phyloP scores from a whole-genome alignment of 2,888 invertebrate genomes.

The Cheilosia variabilis region DNA sequence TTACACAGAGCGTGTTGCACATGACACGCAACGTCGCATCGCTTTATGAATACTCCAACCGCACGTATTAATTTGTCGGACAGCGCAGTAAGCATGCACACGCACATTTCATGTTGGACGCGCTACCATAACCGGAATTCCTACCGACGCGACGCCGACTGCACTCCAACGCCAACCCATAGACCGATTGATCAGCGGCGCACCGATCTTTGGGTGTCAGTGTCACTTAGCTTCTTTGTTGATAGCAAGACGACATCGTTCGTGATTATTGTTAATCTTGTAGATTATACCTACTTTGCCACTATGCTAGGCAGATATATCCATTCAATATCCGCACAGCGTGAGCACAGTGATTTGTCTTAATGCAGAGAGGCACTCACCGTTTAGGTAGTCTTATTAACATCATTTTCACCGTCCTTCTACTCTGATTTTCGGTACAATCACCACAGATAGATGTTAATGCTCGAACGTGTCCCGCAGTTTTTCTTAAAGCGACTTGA shows the following conservation, averaged over 20 bases:
- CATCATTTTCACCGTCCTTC: conserved; percentile 15
- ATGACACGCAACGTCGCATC: conserved; percentile 63
- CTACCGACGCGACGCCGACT: neutral
- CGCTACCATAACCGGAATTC: conserved; percentile 63
- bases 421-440: conserved; percentile 19
- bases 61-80: conserved; percentile 70
- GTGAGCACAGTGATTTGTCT: conserved; percentile 53
- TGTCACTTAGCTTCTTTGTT: conserved; percentile 28
- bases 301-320: conserved; percentile 12
- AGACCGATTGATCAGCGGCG: conserved; percentile 49
- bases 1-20: conserved; percentile 45
- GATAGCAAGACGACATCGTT: conserved; percentile 23
- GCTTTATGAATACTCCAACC: conserved; percentile 33
- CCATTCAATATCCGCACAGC: conserved; percentile 29
- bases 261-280: conserved; percentile 57
- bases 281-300: conserved; percentile 51
- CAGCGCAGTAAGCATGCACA: conserved; percentile 61
- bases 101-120: conserved; percentile 49
- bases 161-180: neutral
- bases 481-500: conserved; percentile 15
- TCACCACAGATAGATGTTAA: conserved; percentile 50
- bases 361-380: conserved; percentile 44
- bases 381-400: conserved; percentile 55
- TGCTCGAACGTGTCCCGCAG: conserved; percentile 55
- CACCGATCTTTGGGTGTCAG: conserved; percentile 62